Percentiles rank a stretch among this genome's conserved stretches.
phyloP scores from a whole-genome alignment of 2,888 invertebrate species.

The Cyclophora albipunctata region DNA sequence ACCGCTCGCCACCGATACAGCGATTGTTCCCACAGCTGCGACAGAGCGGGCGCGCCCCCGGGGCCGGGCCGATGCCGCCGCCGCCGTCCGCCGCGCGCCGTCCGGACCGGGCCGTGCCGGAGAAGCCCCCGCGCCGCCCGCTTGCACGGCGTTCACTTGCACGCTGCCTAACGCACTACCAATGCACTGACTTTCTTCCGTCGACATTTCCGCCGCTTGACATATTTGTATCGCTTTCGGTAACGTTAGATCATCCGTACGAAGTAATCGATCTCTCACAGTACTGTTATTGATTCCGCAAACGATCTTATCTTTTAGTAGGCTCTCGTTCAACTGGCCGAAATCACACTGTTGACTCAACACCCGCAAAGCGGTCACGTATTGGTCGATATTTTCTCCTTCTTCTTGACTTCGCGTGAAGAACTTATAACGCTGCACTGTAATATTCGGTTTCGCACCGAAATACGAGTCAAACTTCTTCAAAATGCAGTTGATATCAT shows the following conservation, averaged over 20 bases:
- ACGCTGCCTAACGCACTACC: background rate
- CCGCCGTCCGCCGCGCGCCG: background rate
- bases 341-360: background rate
- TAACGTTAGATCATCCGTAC: background rate
- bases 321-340: background rate
- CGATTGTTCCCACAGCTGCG: background rate
- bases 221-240: background rate
- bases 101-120: background rate
- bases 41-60: background rate
- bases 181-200: constrained; percentile 1
- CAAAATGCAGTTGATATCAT: constrained; percentile 12
- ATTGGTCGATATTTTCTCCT: constrained; percentile 15
- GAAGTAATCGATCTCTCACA: background rate
- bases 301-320: background rate
- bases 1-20: background rate
- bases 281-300: background rate
- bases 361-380: background rate
- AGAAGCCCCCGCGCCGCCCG: background rate
- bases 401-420: constrained; percentile 14
- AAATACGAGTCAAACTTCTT: constrained; percentile 14
- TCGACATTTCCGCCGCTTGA: constrained; percentile 2
- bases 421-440: constrained; percentile 16
- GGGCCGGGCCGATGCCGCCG: background rate
- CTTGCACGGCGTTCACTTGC: background rate
- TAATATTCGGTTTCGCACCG: constrained; percentile 15